phyloP scores from a whole-genome alignment of 2,888 invertebrate genomes.

The Tuberolachnus salignus region DNA sequence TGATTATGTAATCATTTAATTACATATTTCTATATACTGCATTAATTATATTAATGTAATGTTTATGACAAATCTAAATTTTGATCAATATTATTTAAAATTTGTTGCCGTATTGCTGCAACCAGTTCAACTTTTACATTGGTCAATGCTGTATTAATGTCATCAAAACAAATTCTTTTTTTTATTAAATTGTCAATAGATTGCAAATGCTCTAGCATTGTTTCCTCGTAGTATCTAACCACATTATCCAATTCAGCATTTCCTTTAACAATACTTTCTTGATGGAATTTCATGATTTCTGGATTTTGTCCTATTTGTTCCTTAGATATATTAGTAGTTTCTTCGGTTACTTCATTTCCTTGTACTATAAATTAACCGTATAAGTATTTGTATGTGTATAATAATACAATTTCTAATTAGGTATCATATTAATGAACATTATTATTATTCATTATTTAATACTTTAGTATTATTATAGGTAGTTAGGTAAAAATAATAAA shows the following conservation, averaged over 20 bases:
- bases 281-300: background rate
- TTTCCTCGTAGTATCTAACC: constrained; percentile 23
- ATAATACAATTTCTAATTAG: too few species aligned
- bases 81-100: constrained; percentile 10
- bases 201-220: constrained; percentile 5
- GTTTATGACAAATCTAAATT: background rate
- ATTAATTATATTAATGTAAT: background rate
- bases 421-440: too few species aligned
- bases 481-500: background rate
- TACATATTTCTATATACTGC: background rate
- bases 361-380: constrained; percentile 12
- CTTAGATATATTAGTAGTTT: background rate
- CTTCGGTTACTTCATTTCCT: background rate
- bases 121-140: constrained; percentile 1
- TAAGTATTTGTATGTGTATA: background rate
- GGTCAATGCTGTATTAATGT: background rate
- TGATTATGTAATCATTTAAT: background rate
- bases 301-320: background rate
- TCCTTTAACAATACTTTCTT: background rate
- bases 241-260: background rate
- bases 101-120: background rate
- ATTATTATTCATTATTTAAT: too few species aligned
- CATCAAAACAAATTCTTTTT: constrained; percentile 1
- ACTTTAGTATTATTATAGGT: too few species aligned
- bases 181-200: constrained; percentile 5